A percentile compares a stretch with the other conserved stretches of the same genome.
Conservation (phyloP, 92 coral and sea anemone species). For the Isaurus tuberculatus region DNA sequence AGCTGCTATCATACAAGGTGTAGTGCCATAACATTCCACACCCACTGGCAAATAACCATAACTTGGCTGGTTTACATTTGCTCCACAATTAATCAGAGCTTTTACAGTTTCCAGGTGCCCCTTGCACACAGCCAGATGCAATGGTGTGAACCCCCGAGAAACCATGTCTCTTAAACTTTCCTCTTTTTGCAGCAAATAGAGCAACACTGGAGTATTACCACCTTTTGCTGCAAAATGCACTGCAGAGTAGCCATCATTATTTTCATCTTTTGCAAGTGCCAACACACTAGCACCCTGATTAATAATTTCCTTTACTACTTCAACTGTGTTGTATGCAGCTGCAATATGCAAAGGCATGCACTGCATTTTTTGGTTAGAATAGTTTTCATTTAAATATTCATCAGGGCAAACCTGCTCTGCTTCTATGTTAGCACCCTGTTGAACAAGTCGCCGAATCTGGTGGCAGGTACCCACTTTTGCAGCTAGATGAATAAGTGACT, state of each 20-base stretch:
- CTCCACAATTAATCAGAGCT: constrained; percentile 31
- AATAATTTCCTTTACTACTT: constrained; percentile 16
- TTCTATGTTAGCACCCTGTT: constrained; percentile 10
- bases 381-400: constrained; percentile 25
- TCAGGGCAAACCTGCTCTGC: neutral
- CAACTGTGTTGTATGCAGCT: constrained; percentile 37
- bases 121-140: constrained; percentile 32
- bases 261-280: neutral
- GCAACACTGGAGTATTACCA: constrained; percentile 24
- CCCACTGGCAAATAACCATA: constrained; percentile 38
- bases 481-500: constrained; percentile 16
- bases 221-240: constrained; percentile 37
- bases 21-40: constrained; percentile 37
- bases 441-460: constrained; percentile 26
- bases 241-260: constrained; percentile 3
- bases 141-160: constrained; percentile 31
- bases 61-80: constrained; percentile 29
- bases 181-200: constrained; percentile 37
- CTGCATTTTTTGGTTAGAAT: neutral
- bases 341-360: constrained; percentile 29
- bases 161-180: constrained; percentile 22
- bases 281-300: constrained; percentile 6
- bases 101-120: constrained; percentile 36
- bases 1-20: constrained; percentile 53
- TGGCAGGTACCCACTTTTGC: constrained; percentile 21